These are phyloP conservation scores for Hyppa rectilinea DNA, from an alignment of 2,888 invertebrate genomes.

Conservation along the genomic window DNA sequence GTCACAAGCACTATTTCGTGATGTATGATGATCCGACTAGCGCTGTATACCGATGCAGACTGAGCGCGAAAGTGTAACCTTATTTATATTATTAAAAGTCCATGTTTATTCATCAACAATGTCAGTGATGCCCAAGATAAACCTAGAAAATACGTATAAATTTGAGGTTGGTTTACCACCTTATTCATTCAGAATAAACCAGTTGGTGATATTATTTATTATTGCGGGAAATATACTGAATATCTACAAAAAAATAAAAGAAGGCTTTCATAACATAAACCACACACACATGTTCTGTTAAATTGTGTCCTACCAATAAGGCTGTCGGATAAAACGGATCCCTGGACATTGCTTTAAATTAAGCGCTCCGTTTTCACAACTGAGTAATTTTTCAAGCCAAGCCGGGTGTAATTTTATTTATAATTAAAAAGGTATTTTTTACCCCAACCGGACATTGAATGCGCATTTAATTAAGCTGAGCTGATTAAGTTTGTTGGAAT, in stretches of 20 bases:
- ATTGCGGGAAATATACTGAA: too few species aligned
- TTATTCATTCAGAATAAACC: too few species aligned
- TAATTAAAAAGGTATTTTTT: conserved; percentile 60
- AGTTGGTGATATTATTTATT: too few species aligned
- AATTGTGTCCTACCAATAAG: conserved; percentile 64
- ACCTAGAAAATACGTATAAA: too few species aligned
- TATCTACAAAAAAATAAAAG: conserved; percentile 11
- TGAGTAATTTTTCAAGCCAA: conserved; percentile 57
- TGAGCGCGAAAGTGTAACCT: too few species aligned
- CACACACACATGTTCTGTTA: conserved; percentile 36
- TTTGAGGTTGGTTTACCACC: too few species aligned
- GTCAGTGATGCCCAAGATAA: too few species aligned
- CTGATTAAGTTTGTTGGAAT: conserved; percentile 48
- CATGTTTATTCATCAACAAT: too few species aligned
- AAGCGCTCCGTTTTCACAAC: conserved; percentile 65
- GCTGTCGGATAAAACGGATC: conserved; percentile 60
- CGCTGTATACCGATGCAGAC: too few species aligned
- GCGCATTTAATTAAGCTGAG: conserved; percentile 50
- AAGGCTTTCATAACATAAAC: conserved; percentile 12
- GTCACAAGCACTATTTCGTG: too few species aligned
- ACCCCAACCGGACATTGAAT: conserved; percentile 36
- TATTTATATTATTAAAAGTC: too few species aligned
- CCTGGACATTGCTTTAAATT: conserved; percentile 66
- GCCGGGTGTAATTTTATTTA: conserved; percentile 64
- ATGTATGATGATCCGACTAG: too few species aligned